Evolutionary conservation across 2,888 invertebrate species (phyloP).

Genomic region (Drosophila mettleri): DNA sequence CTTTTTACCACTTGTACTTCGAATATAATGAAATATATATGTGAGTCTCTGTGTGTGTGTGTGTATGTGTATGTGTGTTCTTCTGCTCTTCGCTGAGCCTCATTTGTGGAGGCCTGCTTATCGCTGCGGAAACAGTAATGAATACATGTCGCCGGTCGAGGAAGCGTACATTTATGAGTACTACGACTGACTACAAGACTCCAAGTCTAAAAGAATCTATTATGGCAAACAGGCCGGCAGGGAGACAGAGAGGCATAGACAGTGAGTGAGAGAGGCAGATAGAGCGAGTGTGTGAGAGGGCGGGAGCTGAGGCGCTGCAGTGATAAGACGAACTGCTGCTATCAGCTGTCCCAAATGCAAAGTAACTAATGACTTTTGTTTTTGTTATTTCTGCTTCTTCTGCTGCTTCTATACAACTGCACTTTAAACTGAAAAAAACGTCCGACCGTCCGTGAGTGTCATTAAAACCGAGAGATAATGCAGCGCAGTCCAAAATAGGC

Average conservation of each 20-base stretch:
- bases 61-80: constrained; percentile 2
- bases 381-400: constrained; percentile 15
- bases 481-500: constrained; percentile 50
- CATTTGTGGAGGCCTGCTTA: constrained; percentile 68
- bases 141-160: constrained; percentile 74
- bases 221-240: constrained; percentile 38
- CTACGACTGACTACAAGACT: constrained; percentile 12
- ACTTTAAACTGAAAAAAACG: constrained; percentile 62
- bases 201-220: constrained; percentile 65
- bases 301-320: constrained; percentile 14
- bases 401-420: constrained; percentile 42
- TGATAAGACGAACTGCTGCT: constrained; percentile 55
- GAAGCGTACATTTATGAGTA: constrained; percentile 31
- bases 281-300: neutral
- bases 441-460: constrained; percentile 67
- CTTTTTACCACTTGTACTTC: constrained; percentile 39
- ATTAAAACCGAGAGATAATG: constrained; percentile 66
- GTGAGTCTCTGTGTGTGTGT: neutral
- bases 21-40: constrained; percentile 62
- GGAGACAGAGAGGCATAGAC: neutral
- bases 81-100: constrained; percentile 42
- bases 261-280: too few species aligned
- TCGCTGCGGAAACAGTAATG: constrained; percentile 81
- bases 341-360: constrained; percentile 77
- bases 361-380: constrained; percentile 73